phyloP scores from a whole-genome alignment of 2,113 vertebrate species.

The Lepidothrix coronata region DNA sequence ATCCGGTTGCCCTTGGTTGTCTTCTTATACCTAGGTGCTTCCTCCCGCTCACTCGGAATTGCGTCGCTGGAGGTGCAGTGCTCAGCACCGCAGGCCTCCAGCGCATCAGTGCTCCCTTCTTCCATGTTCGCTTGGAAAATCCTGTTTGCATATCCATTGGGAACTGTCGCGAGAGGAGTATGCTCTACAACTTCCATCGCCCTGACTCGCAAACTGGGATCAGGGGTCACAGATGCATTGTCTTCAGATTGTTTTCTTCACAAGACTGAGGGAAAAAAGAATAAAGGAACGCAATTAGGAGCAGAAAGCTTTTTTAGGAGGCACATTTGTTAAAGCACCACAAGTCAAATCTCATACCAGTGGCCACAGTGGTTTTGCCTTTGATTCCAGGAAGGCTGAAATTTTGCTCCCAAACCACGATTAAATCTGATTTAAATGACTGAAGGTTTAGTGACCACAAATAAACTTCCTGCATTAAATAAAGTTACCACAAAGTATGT shows the following conservation, averaged over 20 bases:
- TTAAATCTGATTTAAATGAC: neutral
- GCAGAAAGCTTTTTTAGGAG: neutral
- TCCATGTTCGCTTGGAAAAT: conserved; percentile 78
- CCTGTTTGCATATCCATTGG: conserved; percentile 84
- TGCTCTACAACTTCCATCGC: conserved; percentile 81
- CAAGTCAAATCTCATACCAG: neutral
- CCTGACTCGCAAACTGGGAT: neutral
- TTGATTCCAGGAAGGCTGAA: neutral
- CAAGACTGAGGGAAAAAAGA: neutral
- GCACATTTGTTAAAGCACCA: neutral
- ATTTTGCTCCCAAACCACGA: neutral
- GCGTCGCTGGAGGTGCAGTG: neutral
- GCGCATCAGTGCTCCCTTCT: conserved; percentile 58
- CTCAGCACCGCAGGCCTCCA: conserved; percentile 71
- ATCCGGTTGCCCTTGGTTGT: conserved; percentile 77
- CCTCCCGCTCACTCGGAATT: conserved; percentile 6
- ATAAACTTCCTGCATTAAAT: neutral
- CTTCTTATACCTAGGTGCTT: conserved; percentile 73
- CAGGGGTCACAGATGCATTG: conserved; percentile 25
- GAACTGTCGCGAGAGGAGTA: conserved; percentile 56
- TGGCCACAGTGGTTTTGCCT: neutral
- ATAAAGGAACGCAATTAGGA: conserved; percentile 19
- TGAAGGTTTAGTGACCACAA: neutral
- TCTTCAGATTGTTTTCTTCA: conserved; percentile 14
- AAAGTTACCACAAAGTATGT: neutral